These are phyloP conservation scores for Meloidogyne exigua DNA, from an alignment of 1,140 invertebrate species.

Conservation along the genomic window DNA sequence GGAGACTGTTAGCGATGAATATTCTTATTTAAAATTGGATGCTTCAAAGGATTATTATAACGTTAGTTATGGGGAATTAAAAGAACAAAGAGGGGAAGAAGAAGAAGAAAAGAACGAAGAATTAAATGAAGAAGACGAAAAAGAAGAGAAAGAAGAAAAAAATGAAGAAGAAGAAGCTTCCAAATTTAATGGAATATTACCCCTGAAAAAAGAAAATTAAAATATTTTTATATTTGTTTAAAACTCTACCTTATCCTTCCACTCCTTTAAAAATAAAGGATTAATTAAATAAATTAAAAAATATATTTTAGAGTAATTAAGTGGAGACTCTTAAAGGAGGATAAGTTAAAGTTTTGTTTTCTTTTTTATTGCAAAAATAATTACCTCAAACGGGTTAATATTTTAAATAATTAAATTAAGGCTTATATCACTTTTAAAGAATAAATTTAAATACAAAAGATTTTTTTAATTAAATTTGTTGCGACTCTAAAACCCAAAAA, in stretches of 20 bases:
- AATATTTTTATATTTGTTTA: too few relatives aligned
- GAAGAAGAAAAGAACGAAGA: neutral
- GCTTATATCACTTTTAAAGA: too few relatives aligned
- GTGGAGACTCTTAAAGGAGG: too few relatives aligned
- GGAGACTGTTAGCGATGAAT: conserved; percentile 61
- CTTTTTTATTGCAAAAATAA: neutral
- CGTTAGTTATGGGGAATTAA: conserved; percentile 47
- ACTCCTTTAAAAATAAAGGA: neutral
- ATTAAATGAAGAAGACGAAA: neutral
- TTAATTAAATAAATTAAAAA: too few relatives aligned
- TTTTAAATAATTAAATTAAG: neutral
- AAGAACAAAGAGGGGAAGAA: conserved; percentile 14
- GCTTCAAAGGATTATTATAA: conserved; percentile 61
- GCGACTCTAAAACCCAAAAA: too few relatives aligned
- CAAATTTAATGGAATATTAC: too few relatives aligned
- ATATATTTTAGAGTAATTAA: too few relatives aligned
- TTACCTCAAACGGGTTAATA: conserved; percentile 3
- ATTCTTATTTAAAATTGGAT: conserved; percentile 61
- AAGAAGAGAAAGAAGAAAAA: neutral
- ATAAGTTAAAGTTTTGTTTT: neutral
- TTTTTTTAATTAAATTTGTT: too few relatives aligned
- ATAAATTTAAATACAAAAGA: too few relatives aligned
- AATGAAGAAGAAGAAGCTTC: too few relatives aligned
- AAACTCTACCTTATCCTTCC: neutral
- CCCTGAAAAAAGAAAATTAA: too few relatives aligned